A percentile compares a stretch with the other conserved stretches of the same genome.
These are phyloP conservation scores for Tragelaphus buxtoni DNA, from an alignment of 2,113 vertebrate genomes.

Conservation along the genomic window DNA sequence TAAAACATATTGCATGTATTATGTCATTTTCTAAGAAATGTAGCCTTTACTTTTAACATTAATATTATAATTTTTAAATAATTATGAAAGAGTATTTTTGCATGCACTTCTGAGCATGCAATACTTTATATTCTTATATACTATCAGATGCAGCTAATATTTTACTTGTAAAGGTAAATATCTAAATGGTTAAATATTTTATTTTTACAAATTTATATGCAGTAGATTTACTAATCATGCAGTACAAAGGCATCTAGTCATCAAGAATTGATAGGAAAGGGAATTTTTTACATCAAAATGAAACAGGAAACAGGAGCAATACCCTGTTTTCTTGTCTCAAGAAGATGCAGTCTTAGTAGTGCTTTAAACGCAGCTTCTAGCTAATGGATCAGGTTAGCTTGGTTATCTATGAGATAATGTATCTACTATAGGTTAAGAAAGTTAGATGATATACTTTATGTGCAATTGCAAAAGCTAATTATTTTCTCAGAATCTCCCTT, in stretches of 20 bases:
- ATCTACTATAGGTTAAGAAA: conserved; percentile 68
- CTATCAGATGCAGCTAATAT: conserved; percentile 27
- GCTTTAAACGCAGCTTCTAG: conserved; percentile 52
- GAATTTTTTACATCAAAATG: conserved; percentile 57
- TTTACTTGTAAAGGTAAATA: conserved; percentile 37
- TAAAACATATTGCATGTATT: too few species aligned
- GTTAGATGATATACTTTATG: conserved; percentile 31
- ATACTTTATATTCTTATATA: conserved; percentile 55
- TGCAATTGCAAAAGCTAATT: conserved; percentile 51
- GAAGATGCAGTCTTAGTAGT: conserved; percentile 27
- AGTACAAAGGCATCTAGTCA: conserved; percentile 52
- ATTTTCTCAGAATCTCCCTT: conserved; percentile 68
- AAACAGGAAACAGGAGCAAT: conserved; percentile 40
- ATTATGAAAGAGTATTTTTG: conserved; percentile 9
- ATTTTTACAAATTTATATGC: conserved; percentile 62
- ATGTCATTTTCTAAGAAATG: too few species aligned
- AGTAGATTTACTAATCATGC: conserved; percentile 53
- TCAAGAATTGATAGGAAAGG: conserved; percentile 44
- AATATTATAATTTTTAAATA: conserved; percentile 60
- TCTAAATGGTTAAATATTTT: conserved; percentile 31
- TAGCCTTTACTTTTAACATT: too few species aligned
- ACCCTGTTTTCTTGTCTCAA: conserved; percentile 47
- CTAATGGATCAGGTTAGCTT: conserved; percentile 46
- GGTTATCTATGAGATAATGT: conserved; percentile 59
- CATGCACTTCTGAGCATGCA: conserved; percentile 57